Evolutionary conservation across 2,113 vertebrate genomes (phyloP).

Genomic region (Fulmarus glacialis): DNA sequence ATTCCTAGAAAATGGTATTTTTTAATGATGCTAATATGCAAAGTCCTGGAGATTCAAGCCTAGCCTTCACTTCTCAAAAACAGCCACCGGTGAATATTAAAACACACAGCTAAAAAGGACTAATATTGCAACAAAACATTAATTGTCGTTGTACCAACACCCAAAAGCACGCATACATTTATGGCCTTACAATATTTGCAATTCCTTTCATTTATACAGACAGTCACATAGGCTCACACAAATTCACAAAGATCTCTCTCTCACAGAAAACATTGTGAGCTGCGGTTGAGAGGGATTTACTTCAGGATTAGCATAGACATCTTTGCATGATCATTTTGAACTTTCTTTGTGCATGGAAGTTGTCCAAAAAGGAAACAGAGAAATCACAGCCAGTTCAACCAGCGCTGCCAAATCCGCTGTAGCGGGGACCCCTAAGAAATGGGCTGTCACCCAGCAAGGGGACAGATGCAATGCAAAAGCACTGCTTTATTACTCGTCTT

Average conservation of each 20-base stretch:
- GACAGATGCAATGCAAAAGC: background rate
- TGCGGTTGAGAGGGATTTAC: background rate
- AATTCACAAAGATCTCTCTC: background rate
- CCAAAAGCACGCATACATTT: background rate
- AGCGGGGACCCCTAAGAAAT: background rate
- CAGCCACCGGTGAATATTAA: background rate
- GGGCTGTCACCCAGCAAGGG: background rate
- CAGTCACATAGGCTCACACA: background rate
- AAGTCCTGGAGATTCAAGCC: background rate
- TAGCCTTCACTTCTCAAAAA: background rate
- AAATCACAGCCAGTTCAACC: background rate
- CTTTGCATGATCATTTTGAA: background rate
- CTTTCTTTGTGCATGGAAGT: background rate
- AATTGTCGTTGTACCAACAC: background rate
- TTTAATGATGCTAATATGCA: background rate
- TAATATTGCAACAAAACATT: background rate
- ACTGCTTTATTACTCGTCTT: background rate
- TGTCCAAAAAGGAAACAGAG: background rate
- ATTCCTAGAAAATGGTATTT: background rate
- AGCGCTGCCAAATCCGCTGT: background rate
- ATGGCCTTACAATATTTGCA: background rate
- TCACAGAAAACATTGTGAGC: background rate
- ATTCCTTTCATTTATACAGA: background rate
- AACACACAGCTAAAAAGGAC: background rate
- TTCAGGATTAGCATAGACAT: background rate